A percentile compares a stretch with the other conserved stretches of the same genome.
Conservation (phyloP, 2,888 invertebrate species). For the Aphodius granarius region DNA sequence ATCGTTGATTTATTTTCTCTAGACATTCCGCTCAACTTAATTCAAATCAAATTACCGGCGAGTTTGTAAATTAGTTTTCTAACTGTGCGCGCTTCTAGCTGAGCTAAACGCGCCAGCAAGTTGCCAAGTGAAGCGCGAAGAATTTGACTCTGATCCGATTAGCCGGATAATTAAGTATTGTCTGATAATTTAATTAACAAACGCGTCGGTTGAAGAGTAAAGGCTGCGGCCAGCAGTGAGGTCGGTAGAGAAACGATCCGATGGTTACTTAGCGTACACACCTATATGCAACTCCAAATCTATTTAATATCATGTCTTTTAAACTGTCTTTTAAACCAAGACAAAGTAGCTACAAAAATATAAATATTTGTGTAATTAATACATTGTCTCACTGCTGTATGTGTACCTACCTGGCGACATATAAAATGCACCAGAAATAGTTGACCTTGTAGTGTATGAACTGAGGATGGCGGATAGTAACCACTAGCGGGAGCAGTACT, state of each 20-base stretch:
- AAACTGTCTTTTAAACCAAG: no score
- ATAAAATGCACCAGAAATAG: no score
- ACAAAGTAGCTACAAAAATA: no score
- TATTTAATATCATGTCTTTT: neutral
- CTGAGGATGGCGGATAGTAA: no score
- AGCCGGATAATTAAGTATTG: constrained; percentile 52
- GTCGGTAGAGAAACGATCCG: neutral
- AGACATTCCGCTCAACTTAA: constrained; percentile 47
- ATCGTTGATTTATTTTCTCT: constrained; percentile 40
- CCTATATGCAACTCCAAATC: neutral
- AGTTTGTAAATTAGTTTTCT: constrained; percentile 53
- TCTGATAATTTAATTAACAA: constrained; percentile 43
- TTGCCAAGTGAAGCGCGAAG: constrained; percentile 45
- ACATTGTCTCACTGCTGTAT: no score
- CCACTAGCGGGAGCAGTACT: no score
- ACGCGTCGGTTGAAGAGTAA: neutral
- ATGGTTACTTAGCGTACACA: neutral
- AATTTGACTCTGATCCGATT: constrained; percentile 50
- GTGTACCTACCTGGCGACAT: no score
- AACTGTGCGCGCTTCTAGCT: constrained; percentile 32
- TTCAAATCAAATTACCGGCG: constrained; percentile 50
- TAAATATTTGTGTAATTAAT: no score
- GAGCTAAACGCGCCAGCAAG: constrained; percentile 27
- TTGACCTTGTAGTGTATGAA: no score
- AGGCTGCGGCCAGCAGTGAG: neutral